These are phyloP conservation scores for Staurois parvus DNA, from an alignment of 2,797 vertebrate species.

Conservation along the genomic window DNA sequence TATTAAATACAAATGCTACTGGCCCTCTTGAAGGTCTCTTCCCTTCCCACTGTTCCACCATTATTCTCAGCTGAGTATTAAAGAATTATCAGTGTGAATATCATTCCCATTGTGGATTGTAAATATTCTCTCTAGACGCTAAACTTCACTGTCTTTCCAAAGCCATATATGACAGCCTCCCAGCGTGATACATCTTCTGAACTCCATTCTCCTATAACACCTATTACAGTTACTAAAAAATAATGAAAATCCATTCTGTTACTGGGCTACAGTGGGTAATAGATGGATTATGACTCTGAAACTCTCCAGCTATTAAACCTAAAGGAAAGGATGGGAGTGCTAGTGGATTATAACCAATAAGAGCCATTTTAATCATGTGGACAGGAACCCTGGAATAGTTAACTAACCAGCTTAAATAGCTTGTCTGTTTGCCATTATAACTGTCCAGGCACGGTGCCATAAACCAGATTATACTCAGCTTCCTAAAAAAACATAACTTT, in stretches of 20 bases:
- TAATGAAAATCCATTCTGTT: constrained; percentile 33
- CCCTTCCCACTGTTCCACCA: no score
- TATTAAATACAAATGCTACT: no score
- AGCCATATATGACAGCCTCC: not conserved
- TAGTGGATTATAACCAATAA: constrained; percentile 43
- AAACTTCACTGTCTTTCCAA: not conserved
- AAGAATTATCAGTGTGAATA: not conserved
- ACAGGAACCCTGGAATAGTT: constrained; percentile 37
- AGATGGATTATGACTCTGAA: constrained; percentile 42
- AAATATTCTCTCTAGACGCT: not conserved
- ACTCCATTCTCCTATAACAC: constrained; percentile 23
- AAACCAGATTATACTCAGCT: constrained; percentile 53
- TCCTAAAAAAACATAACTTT: constrained; percentile 48
- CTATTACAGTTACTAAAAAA: constrained; percentile 30
- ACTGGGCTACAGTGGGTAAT: constrained; percentile 6
- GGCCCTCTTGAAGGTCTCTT: no score
- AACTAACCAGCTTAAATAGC: constrained; percentile 62
- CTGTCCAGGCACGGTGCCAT: constrained; percentile 58
- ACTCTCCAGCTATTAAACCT: constrained; percentile 28
- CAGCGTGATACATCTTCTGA: constrained; percentile 30
- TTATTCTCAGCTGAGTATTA: not conserved
- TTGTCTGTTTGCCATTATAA: constrained; percentile 60
- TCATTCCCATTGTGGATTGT: not conserved
- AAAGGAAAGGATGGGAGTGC: constrained; percentile 15
- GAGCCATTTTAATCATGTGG: constrained; percentile 53